Evolutionary conservation across 92 coral and sea anemone species (phyloP).

Genomic region (Phymanthus crucifer): DNA sequence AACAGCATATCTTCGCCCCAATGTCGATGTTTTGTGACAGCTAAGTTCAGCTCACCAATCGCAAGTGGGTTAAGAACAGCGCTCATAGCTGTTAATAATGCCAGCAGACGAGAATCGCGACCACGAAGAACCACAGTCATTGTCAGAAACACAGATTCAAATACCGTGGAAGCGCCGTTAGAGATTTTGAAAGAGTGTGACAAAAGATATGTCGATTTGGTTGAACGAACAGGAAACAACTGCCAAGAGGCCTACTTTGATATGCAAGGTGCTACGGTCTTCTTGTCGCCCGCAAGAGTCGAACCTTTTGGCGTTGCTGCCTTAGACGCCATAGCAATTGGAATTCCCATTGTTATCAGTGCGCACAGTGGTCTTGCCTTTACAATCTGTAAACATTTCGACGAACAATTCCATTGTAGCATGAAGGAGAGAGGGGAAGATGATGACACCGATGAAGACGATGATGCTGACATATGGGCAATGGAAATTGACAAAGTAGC

Average conservation of each 20-base stretch:
- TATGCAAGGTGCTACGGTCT: slow-evolving; percentile 47
- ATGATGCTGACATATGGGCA: slow-evolving; percentile 49
- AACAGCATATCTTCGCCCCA: slow-evolving; percentile 46
- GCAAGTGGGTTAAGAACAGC: slow-evolving; percentile 38
- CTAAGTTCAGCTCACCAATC: slow-evolving; percentile 8
- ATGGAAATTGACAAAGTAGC: slow-evolving; percentile 41
- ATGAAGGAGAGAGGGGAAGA: slow-evolving; percentile 22
- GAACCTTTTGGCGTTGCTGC: slow-evolving; percentile 51
- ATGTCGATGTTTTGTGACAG: slow-evolving; percentile 46
- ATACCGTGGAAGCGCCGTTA: too few species aligned
- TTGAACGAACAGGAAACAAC: slow-evolving; percentile 12
- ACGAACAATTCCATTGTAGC: slow-evolving; percentile 28
- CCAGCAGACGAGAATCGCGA: slow-evolving; percentile 12
- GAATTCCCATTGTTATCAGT: slow-evolving; percentile 35
- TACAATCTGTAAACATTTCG: slow-evolving; percentile 22
- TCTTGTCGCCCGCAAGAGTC: slow-evolving; percentile 29
- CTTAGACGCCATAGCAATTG: slow-evolving; percentile 50
- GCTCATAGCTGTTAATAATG: slow-evolving; percentile 29
- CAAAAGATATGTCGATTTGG: slow-evolving; percentile 10
- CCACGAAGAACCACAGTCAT: too few species aligned
- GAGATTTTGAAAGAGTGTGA: slow-evolving; percentile 2
- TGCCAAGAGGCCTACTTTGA: slow-evolving; percentile 27
- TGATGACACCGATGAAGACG: slow-evolving; percentile 13
- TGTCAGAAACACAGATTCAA: too few species aligned
- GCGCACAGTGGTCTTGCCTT: slow-evolving; percentile 46